phyloP scores from a whole-genome alignment of 2,113 vertebrate genomes.

The Coryphaenoides rupestris region DNA sequence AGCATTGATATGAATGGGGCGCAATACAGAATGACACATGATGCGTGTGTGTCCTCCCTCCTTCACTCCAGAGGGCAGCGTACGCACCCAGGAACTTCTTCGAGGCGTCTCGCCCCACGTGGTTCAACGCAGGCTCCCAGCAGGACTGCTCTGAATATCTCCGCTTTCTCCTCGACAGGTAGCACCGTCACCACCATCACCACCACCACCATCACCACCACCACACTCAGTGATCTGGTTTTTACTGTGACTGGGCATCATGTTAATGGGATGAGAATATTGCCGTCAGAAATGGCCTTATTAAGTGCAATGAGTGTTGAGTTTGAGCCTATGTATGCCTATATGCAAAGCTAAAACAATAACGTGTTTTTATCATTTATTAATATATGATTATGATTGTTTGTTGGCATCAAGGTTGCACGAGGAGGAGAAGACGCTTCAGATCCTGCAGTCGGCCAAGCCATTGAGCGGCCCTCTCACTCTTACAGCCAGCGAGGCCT shows the following conservation, averaged over 20 bases:
- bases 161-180: slow-evolving; percentile 95
- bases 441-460: slow-evolving; percentile 63
- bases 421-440: slow-evolving; percentile 91
- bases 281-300: too few relatives aligned
- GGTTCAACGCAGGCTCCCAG: slow-evolving; percentile 92
- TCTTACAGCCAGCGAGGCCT: slow-evolving; percentile 44
- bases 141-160: slow-evolving; percentile 98
- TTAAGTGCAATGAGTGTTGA: too few relatives aligned
- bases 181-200: not conserved
- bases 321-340: too few relatives aligned
- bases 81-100: slow-evolving; percentile 92
- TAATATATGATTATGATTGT: not conserved
- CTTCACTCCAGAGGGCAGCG: slow-evolving; percentile 83
- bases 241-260: too few relatives aligned
- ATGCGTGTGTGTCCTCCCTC: not conserved
- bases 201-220: too few relatives aligned
- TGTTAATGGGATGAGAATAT: too few relatives aligned
- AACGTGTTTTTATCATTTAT: not conserved
- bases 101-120: slow-evolving; percentile 90
- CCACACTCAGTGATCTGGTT: too few relatives aligned
- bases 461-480: slow-evolving; percentile 33
- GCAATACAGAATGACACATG: not conserved
- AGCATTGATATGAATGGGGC: not conserved
- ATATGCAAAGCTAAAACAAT: too few relatives aligned
- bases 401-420: slow-evolving; percentile 77